A percentile compares a stretch with the other conserved stretches of the same genome.
phyloP scores from a whole-genome alignment of 1,140 invertebrate genomes.

The Pseudomyrmex pallidus region DNA sequence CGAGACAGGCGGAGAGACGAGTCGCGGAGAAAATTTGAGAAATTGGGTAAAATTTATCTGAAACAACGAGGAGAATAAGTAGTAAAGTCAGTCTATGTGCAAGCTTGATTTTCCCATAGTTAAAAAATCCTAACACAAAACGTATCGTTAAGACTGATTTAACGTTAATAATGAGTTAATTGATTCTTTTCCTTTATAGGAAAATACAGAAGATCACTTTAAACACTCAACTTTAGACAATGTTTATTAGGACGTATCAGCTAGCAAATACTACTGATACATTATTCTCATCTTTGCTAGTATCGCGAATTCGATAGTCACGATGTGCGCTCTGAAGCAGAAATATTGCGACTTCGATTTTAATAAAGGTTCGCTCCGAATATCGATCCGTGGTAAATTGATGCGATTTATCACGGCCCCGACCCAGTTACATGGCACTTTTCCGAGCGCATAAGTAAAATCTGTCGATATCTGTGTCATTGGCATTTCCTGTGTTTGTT shows the following conservation, averaged over 20 bases:
- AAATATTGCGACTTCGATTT: slow-evolving; percentile 62
- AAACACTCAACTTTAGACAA: not conserved
- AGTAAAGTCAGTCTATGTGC: not conserved
- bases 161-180: slow-evolving; percentile 3
- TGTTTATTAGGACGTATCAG: slow-evolving; percentile 21
- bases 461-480: slow-evolving; percentile 38
- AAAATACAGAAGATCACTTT: not conserved
- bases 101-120: not conserved
- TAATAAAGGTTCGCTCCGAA: slow-evolving; percentile 63
- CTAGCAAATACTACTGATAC: slow-evolving; percentile 9
- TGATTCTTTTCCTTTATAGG: not conserved
- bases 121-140: slow-evolving; percentile 4
- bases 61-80: not conserved
- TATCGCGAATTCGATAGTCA: slow-evolving; percentile 45
- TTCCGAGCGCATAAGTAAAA: slow-evolving; percentile 31
- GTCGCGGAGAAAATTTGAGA: slow-evolving; percentile 49
- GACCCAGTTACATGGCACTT: slow-evolving; percentile 58
- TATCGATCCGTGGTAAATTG: slow-evolving; percentile 66
- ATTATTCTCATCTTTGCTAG: slow-evolving; percentile 37
- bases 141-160: not conserved
- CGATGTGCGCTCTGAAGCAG: not conserved
- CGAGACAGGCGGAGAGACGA: slow-evolving; percentile 61
- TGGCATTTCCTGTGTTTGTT: slow-evolving; percentile 27
- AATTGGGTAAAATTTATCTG: slow-evolving; percentile 19
- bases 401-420: slow-evolving; percentile 64